Percentiles rank a stretch among this genome's conserved stretches.
Conservation (phyloP, 2,888 invertebrate genomes). For the Eupithecia subumbrata region DNA sequence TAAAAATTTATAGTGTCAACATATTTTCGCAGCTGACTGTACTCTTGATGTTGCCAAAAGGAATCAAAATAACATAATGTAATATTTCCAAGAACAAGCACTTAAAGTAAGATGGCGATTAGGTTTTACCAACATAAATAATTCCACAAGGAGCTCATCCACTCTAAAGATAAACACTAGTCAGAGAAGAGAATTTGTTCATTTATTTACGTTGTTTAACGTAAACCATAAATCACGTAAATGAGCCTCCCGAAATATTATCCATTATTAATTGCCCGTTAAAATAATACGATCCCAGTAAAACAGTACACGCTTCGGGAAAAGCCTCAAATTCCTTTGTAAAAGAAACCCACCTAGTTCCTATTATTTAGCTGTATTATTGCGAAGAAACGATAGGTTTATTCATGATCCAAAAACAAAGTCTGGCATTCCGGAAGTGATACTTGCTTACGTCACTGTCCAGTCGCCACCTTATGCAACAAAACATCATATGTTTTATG, state of each 20-base stretch:
- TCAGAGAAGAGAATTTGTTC: not conserved
- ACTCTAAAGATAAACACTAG: not conserved
- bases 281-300: conserved; percentile 5
- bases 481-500: too few species aligned
- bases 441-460: too few species aligned
- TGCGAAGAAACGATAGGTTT: not conserved
- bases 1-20: too few species aligned
- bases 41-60: not conserved
- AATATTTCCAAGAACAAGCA: not conserved
- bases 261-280: conserved; percentile 10
- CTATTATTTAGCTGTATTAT: not conserved
- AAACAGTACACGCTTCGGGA: conserved; percentile 1
- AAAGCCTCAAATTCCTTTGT: not conserved
- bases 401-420: not conserved
- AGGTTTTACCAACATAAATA: not conserved
- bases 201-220: conserved; percentile 5
- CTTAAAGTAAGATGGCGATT: not conserved
- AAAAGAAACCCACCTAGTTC: not conserved
- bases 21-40: not conserved
- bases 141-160: not conserved
- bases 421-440: too few species aligned
- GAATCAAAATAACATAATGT: not conserved
- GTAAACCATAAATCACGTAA: conserved; percentile 10
- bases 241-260: conserved; percentile 11
- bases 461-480: too few species aligned